Evolutionary conservation across 92 coral and sea anemone genomes (phyloP).

Genomic region (Isaurus tuberculatus): DNA sequence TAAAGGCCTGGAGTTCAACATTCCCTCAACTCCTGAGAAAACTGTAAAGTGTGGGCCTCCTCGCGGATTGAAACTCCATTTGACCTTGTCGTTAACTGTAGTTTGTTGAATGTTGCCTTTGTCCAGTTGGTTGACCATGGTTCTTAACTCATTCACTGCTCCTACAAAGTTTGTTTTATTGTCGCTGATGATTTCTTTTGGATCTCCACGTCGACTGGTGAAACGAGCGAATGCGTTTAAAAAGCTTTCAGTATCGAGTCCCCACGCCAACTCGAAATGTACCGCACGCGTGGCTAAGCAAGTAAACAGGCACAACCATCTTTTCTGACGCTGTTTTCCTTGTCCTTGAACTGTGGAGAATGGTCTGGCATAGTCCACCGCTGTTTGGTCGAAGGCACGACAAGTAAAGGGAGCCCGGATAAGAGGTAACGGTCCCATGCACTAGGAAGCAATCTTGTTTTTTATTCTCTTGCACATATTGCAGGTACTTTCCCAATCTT

Average conservation of each 20-base stretch:
- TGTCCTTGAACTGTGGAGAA: slow-evolving; percentile 71
- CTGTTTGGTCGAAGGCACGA: slow-evolving; percentile 74
- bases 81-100: slow-evolving; percentile 48
- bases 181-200: slow-evolving; percentile 57
- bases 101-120: slow-evolving; percentile 57
- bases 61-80: slow-evolving; percentile 40
- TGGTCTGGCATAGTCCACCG: slow-evolving; percentile 66
- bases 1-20: slow-evolving; percentile 62
- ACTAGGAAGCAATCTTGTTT: slow-evolving; percentile 62
- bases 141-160: slow-evolving; percentile 58
- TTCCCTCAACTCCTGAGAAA: slow-evolving; percentile 62
- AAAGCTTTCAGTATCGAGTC: slow-evolving; percentile 73
- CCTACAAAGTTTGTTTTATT: slow-evolving; percentile 68
- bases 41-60: slow-evolving; percentile 17
- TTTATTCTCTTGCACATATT: slow-evolving; percentile 13
- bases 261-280: slow-evolving; percentile 77
- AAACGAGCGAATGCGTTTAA: slow-evolving; percentile 69
- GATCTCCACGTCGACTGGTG: slow-evolving; percentile 65
- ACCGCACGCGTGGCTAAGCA: slow-evolving; percentile 69
- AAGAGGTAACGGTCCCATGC: slow-evolving; percentile 71
- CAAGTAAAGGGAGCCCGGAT: slow-evolving; percentile 56
- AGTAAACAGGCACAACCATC: slow-evolving; percentile 75
- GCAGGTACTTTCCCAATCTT: too few relatives aligned
- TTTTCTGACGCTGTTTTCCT: slow-evolving; percentile 55
- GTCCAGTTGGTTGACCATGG: slow-evolving; percentile 55